Conservation (phyloP, 2,888 invertebrate species). For the Exephanes ischioxanthus region DNA sequence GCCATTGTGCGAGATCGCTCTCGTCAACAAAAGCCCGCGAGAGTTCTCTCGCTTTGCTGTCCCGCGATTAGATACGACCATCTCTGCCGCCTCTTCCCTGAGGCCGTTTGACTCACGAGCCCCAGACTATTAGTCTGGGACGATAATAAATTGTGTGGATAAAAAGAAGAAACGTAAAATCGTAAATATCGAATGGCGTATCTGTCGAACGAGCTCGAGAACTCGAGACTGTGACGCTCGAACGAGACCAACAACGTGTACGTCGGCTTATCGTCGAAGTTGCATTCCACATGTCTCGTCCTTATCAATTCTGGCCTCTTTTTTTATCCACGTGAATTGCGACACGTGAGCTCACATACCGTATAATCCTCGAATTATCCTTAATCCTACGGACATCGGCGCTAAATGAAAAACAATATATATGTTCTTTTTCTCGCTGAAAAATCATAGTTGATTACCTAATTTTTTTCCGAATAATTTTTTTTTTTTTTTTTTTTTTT, state of each 20-base stretch:
- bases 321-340: conserved; percentile 20
- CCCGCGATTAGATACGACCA: conserved; percentile 59
- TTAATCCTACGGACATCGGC: conserved; percentile 5
- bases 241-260: conserved; percentile 14
- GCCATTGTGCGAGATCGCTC: conserved; percentile 17
- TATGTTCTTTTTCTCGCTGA: neutral
- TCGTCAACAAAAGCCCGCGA: conserved; percentile 17
- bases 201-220: conserved; percentile 22
- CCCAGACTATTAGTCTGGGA: conserved; percentile 40
- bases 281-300: conserved; percentile 30
- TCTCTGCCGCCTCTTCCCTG: conserved; percentile 2
- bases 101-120: conserved; percentile 18
- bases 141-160: conserved; percentile 58
- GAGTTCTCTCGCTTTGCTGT: conserved; percentile 29
- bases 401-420: neutral
- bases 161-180: conserved; percentile 30
- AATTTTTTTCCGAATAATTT: no score
- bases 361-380: conserved; percentile 32
- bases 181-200: conserved; percentile 57
- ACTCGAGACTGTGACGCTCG: conserved; percentile 19
- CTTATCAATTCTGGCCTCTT: conserved; percentile 47
- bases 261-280: conserved; percentile 47
- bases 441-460: no score
- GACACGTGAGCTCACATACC: conserved; percentile 20
- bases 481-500: no score